Percentiles rank a stretch among this genome's conserved stretches.
phyloP scores from a whole-genome alignment of 92 coral and sea anemone genomes.

The Pocillopora grandis region DNA sequence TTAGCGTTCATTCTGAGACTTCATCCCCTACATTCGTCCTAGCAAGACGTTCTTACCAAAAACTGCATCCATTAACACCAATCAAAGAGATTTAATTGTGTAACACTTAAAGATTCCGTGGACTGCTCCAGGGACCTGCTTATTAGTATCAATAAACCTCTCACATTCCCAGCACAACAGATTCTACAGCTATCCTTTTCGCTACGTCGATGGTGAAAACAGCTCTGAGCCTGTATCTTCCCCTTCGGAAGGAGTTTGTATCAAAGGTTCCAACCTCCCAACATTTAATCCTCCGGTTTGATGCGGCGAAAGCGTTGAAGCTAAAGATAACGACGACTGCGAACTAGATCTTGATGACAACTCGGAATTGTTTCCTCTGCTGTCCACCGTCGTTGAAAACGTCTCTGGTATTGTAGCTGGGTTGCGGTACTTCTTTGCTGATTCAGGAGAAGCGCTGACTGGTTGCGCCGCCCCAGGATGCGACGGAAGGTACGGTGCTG shows the following conservation, averaged over 20 bases:
- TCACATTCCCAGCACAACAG: no score
- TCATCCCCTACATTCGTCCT: no score
- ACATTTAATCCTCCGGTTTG: conserved; percentile 46
- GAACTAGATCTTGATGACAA: conserved; percentile 59
- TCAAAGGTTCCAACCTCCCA: conserved; percentile 52
- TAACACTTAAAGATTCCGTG: not conserved
- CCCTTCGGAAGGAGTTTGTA: conserved; percentile 43
- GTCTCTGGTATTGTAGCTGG: conserved; percentile 38
- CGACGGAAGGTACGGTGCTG: conserved; percentile 48
- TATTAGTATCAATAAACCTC: not conserved
- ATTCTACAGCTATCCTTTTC: no score
- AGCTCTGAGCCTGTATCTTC: conserved; percentile 48
- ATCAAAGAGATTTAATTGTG: not conserved
- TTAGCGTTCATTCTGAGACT: no score
- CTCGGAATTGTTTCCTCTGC: conserved; percentile 34
- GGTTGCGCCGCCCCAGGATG: conserved; percentile 70
- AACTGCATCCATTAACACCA: no score
- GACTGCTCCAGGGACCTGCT: not conserved
- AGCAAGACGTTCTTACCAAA: no score
- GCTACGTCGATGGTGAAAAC: conserved; percentile 60
- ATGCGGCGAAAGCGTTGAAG: conserved; percentile 41
- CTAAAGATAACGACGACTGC: conserved; percentile 62
- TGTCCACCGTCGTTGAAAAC: conserved; percentile 41
- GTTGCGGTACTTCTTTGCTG: conserved; percentile 39
- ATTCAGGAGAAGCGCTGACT: conserved; percentile 38